Evolutionary conservation across 2,113 vertebrate genomes (phyloP), one percentile per base, ranked within the genome.

Genomic region (Pangasianodon hypophthalmus): DNA sequence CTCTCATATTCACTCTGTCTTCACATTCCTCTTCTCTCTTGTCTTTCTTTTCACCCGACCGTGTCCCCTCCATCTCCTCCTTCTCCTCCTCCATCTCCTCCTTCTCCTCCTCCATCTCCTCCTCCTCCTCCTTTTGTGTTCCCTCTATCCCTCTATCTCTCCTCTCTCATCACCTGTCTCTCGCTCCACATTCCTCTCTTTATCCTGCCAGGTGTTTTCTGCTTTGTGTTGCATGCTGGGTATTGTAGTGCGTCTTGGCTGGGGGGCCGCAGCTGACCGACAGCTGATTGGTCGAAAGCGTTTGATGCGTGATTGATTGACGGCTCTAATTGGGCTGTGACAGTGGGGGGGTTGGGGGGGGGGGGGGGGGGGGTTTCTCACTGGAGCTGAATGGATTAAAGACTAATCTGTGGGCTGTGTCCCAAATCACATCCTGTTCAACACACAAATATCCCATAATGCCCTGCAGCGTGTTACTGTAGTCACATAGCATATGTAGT

Each of bases 161-260:
- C 46, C 41, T 58, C 29, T 73, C 83, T 60, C 79, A 29, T 71
- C 48, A 67, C 62, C 64, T 56, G 52, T 48, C 73, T 46, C 84
- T 87, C 4, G 50, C 50, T 2, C n/a, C n/a, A 60, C 86, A 58
- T 88, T 87, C 86, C 62, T 69, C 2, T 41, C 58, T 81, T 26
- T 52, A 8, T 26, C 54, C 0, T 21, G 32, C 37, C 88, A 85
- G 88, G 81, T 85, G 88, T 56, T 37, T 48, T 16, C 37, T 82
- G 67, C 67, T 89, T 77, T 75, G 82, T 89, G 88, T 58, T 84
- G 88, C 88, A 89, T 89, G 82, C 81, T 89, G 88, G 88, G 50
- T 67, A 89, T 89, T 89, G 88, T 89, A 89, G 88, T 89, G 64
- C 21, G 0, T 84, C 82, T 85, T 67, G 1, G 44, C n/a, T 54